Evolutionary conservation across 2,113 vertebrate species (phyloP).

Genomic region (Tyrannus savana): DNA sequence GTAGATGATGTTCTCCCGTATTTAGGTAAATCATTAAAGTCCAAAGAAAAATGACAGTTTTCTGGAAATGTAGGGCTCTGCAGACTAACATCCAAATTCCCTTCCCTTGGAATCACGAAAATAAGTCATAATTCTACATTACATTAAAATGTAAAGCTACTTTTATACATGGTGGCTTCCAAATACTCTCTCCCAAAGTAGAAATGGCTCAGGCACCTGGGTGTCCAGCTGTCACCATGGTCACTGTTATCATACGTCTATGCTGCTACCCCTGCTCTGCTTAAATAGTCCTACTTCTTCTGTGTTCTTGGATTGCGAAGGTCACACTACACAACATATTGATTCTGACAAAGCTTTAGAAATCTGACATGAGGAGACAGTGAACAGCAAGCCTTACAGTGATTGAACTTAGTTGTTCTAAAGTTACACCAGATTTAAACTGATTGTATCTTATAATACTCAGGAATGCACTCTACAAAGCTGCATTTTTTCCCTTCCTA

Average conservation of each 20-base stretch:
- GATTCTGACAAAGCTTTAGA: not conserved
- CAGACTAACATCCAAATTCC: not conserved
- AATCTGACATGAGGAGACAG: not conserved
- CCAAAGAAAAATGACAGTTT: fast-evolving
- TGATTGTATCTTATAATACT: not conserved
- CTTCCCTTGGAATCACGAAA: not conserved
- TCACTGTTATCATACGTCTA: not conserved
- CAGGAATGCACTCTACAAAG: not conserved
- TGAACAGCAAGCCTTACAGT: not conserved
- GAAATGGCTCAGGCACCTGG: not conserved
- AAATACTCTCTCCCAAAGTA: not conserved
- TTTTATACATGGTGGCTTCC: not conserved
- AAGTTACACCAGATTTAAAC: not conserved
- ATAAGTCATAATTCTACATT: not conserved
- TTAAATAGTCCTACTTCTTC: not conserved
- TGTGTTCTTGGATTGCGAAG: not conserved
- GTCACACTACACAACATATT: not conserved
- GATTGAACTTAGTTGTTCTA: not conserved
- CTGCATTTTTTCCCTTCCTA: not conserved
- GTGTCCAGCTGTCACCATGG: not conserved
- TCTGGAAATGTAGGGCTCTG: not conserved
- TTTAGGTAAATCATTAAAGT: not conserved
- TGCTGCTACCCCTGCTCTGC: not conserved
- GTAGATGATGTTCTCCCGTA: not conserved
- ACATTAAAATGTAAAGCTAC: not conserved